Evolutionary conservation across 2,888 invertebrate species (phyloP).

Genomic region (Ditylenchus weischeri): DNA sequence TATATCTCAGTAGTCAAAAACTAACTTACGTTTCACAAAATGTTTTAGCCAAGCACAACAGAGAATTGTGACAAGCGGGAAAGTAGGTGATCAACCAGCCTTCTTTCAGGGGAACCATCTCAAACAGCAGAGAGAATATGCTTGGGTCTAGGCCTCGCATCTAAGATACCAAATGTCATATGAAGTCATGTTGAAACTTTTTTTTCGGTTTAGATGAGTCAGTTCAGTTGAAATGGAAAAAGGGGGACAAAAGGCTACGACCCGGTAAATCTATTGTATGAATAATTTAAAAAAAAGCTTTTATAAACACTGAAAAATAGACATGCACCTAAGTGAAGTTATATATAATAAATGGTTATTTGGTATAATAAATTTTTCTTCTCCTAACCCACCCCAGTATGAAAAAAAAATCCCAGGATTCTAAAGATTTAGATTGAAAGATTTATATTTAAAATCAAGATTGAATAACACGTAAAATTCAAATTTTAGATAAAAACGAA

Average conservation of each 20-base stretch:
- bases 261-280: too few relatives aligned
- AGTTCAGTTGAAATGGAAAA: too few relatives aligned
- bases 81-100: constrained; percentile 18
- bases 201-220: neutral
- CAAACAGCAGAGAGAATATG: constrained; percentile 42
- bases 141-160: constrained; percentile 47
- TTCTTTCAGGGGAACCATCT: constrained; percentile 27
- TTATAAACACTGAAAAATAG: too few relatives aligned
- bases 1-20: constrained; percentile 2
- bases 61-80: constrained; percentile 5
- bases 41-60: constrained; percentile 19
- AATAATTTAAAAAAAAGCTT: too few relatives aligned
- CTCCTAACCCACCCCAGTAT: too few relatives aligned
- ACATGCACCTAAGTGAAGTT: too few relatives aligned
- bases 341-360: too few relatives aligned
- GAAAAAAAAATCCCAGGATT: neutral
- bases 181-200: neutral
- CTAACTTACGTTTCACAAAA: constrained; percentile 22
- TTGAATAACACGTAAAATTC: too few relatives aligned
- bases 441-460: too few relatives aligned
- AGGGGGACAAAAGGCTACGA: too few relatives aligned
- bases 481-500: constrained; percentile 10
- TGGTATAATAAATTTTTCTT: too few relatives aligned
- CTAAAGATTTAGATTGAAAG: too few relatives aligned
- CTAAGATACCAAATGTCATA: constrained; percentile 16